A percentile compares a stretch with the other conserved stretches of the same genome.
phyloP scores from a whole-genome alignment of 1,140 invertebrate genomes.

The Tribolium castaneum region DNA sequence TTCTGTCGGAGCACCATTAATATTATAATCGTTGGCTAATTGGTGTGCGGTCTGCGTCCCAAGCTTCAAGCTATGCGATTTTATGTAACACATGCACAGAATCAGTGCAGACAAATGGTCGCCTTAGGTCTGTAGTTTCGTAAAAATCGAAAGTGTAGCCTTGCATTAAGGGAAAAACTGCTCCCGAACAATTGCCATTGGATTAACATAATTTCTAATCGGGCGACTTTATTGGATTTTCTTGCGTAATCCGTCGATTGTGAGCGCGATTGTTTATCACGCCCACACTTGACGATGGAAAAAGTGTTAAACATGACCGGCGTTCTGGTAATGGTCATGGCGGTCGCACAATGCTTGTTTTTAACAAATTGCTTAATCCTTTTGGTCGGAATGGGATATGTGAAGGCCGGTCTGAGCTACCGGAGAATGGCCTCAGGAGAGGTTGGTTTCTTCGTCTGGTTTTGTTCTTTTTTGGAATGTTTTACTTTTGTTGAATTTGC shows the following conservation, averaged over 20 bases:
- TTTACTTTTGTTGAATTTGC: background rate
- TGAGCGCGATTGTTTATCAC: slow-evolving; percentile 2
- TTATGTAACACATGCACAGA: background rate
- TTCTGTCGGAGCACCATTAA: background rate
- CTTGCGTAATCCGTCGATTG: background rate
- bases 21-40: background rate
- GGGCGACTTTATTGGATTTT: background rate
- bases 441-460: background rate
- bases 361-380: slow-evolving; percentile 20
- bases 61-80: background rate
- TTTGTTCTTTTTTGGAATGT: background rate
- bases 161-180: background rate
- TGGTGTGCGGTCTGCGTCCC: background rate
- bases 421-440: background rate
- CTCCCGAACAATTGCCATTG: background rate
- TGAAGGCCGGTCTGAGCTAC: background rate
- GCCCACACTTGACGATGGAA: background rate
- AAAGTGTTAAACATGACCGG: slow-evolving; percentile 13
- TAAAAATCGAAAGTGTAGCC: background rate
- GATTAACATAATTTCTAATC: slow-evolving; percentile 8
- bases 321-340: slow-evolving; percentile 26
- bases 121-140: background rate
- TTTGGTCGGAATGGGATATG: background rate
- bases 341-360: slow-evolving; percentile 5
- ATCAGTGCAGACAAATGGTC: background rate